These are phyloP conservation scores for Ptilodon capucinus DNA, from an alignment of 2,888 invertebrate species.

Conservation along the genomic window DNA sequence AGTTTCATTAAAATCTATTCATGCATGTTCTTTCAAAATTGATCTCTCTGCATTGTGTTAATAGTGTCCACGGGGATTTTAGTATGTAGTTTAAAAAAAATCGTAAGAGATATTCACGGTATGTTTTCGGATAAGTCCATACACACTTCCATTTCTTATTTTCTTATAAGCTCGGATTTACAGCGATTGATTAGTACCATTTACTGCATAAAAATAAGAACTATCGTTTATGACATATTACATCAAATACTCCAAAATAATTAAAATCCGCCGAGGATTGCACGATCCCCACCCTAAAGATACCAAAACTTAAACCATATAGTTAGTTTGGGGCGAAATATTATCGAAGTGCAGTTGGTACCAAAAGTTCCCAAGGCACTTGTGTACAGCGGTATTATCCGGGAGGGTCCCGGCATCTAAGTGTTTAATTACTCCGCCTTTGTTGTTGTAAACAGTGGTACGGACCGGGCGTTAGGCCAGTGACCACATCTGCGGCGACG, in stretches of 20 bases:
- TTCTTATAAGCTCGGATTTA: too few relatives aligned
- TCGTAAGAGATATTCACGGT: too few relatives aligned
- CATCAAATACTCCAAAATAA: not conserved
- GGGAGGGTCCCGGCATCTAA: slow-evolving; percentile 50
- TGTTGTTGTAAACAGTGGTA: slow-evolving; percentile 69
- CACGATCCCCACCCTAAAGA: slow-evolving; percentile 17
- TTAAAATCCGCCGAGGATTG: slow-evolving; percentile 8
- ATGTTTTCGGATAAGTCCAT: too few relatives aligned
- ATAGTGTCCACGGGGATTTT: too few relatives aligned
- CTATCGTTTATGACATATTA: not conserved
- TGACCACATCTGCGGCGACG: slow-evolving; percentile 59
- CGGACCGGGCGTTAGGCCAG: slow-evolving; percentile 46
- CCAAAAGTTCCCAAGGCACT: slow-evolving; percentile 32
- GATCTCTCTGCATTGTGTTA: too few relatives aligned
- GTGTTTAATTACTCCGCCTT: slow-evolving; percentile 70
- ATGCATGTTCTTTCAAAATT: too few relatives aligned
- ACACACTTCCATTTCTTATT: too few relatives aligned
- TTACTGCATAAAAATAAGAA: too few relatives aligned
- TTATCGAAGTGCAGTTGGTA: slow-evolving; percentile 16
- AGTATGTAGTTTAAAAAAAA: too few relatives aligned
- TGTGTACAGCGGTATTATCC: slow-evolving; percentile 42
- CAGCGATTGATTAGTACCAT: too few relatives aligned
- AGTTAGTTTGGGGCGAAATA: slow-evolving; percentile 12
- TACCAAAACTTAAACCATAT: slow-evolving; percentile 22
- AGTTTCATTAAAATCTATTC: too few relatives aligned